Evolutionary conservation across 2,888 invertebrate genomes (phyloP), one percentile per base, ranked within the genome.

Genomic region (Colletes collaris): DNA sequence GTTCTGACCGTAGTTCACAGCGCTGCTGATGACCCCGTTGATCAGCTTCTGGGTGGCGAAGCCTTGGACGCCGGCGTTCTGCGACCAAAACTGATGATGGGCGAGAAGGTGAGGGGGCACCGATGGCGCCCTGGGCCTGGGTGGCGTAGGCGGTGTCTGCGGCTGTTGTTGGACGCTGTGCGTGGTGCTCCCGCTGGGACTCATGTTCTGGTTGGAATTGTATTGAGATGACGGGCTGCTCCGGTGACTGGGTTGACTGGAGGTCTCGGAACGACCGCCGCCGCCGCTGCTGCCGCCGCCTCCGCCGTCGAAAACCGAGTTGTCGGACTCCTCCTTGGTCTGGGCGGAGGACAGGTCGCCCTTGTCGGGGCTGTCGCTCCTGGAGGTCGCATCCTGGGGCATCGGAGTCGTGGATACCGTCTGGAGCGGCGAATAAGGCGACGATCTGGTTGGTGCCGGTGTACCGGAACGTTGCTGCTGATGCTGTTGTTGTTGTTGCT

Each of bases 261-360:
- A 82, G 65, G 87, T 74, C 44, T 89, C 90, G 19, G 81, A 72
- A 11, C 89, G 84, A 35, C 83, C 82, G 59, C 89, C 85, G 11
- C 87, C 76, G 67, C 85, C 84, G 75, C 46, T 92, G 53, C 89
- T 86, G 5, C 86, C 86, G 56, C 91, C 89, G 77, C 93, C 93
- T 81, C 93, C 93, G 7, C 93, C 95, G 86, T 95, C 95, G 88
- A 95, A 95, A 35, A 95, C 95, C 72, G 94, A 94, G 85, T 94
- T 94, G 81, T 94, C 94, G 70, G 94, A 92, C 64, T 94, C 94
- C 81, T 93, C 92, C 80, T 93, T 93, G 70, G 91, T 90, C 64
- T 92, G 92, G 19, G 89, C 88, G 16, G 92, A 90, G 19, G 92
- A 90, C 64, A 91, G 84, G 75, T 90, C 90, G 16, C 87, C 85